Conservation (phyloP, 1,140 invertebrate genomes). For the Branchinecta lindahli region DNA sequence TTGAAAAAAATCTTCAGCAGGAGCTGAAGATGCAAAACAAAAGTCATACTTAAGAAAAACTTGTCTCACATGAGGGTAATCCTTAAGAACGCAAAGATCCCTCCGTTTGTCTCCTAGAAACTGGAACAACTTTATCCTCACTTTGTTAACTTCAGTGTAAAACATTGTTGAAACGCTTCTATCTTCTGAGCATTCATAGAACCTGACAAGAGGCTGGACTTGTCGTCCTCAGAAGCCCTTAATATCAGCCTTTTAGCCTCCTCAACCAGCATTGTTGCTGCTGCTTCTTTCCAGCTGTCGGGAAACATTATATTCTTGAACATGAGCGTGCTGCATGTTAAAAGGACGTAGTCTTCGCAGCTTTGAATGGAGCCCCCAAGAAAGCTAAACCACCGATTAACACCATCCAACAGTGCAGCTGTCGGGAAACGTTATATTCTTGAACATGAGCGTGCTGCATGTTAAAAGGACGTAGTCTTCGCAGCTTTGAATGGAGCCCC, state of each 20-base stretch:
- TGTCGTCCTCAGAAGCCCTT: background rate
- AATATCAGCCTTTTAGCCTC: background rate
- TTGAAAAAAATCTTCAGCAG: background rate
- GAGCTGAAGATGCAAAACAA: background rate
- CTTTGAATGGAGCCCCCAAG: constrained; percentile 1
- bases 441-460: constrained; percentile 7
- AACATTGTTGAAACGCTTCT: background rate
- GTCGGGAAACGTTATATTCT: no score
- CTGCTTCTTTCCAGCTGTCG: constrained; percentile 7
- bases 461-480: no score
- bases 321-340: constrained; percentile 4
- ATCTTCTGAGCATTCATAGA: constrained; percentile 6
- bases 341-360: no score
- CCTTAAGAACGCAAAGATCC: constrained; percentile 8
- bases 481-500: constrained; percentile 7
- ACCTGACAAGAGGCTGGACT: background rate
- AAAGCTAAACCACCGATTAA: constrained; percentile 5
- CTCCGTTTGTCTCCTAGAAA: constrained; percentile 8
- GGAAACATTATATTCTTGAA: constrained; percentile 6
- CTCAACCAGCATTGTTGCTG: constrained; percentile 4
- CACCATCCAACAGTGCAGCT: background rate
- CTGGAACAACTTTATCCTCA: background rate
- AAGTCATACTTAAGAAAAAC: background rate
- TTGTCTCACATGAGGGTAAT: background rate
- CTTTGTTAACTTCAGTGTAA: background rate